Conservation (phyloP, 2,113 vertebrate species). For the Macroglossus sobrinus region DNA sequence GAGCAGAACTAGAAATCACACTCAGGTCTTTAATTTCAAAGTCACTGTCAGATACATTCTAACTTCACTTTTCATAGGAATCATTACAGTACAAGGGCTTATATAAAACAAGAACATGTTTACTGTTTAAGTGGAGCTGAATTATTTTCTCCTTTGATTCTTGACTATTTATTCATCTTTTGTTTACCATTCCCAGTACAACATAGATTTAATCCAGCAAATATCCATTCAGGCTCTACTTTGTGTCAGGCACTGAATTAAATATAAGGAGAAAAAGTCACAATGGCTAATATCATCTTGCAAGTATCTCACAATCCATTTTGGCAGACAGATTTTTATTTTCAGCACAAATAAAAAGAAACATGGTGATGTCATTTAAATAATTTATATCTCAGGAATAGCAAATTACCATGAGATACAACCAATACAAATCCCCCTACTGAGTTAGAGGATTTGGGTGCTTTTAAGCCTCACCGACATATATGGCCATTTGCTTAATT, state of each 20-base stretch:
- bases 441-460: not conserved
- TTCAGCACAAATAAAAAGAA: not conserved
- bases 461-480: not conserved
- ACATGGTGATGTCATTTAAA: not conserved
- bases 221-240: not conserved
- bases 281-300: not conserved
- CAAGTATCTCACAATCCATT: not conserved
- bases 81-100: not conserved
- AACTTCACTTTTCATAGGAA: not conserved
- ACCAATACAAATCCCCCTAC: not conserved
- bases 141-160: not conserved
- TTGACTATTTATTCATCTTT: not conserved
- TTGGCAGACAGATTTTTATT: not conserved
- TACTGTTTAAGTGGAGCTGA: not conserved
- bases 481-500: constrained; percentile 11
- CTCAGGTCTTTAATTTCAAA: not conserved
- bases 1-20: not conserved
- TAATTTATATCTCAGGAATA: constrained; percentile 19
- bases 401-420: not conserved
- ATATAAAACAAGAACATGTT: not conserved
- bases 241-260: not conserved
- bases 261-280: not conserved
- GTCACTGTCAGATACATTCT: not conserved
- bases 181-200: not conserved
- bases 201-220: not conserved